Percentiles rank a stretch among this genome's conserved stretches.
phyloP scores from a whole-genome alignment of 2,888 invertebrate genomes.

The Perizoma affinitatum region DNA sequence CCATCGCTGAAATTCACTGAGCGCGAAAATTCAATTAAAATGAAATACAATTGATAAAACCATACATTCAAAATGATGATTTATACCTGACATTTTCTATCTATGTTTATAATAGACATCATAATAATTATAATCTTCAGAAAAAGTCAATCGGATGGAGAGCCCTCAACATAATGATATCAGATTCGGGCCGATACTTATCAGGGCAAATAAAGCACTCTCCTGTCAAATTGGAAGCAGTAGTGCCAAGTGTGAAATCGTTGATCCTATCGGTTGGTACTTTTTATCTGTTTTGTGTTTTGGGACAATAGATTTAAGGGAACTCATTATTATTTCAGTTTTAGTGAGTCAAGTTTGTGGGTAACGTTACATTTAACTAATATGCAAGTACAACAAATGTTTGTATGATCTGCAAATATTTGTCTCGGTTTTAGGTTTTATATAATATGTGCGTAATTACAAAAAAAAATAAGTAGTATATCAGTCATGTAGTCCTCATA shows the following conservation, averaged over 20 bases:
- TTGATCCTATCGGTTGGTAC: slow-evolving; percentile 64
- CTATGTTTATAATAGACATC: slow-evolving; percentile 23
- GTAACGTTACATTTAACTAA: too few relatives aligned
- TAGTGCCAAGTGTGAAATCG: slow-evolving; percentile 75
- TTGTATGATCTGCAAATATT: too few relatives aligned
- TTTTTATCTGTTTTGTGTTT: slow-evolving; percentile 51
- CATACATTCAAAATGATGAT: background rate
- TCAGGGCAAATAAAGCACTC: slow-evolving; percentile 67
- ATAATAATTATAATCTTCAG: slow-evolving; percentile 49
- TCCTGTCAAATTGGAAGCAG: slow-evolving; percentile 59
- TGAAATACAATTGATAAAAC: too few relatives aligned
- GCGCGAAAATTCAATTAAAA: too few relatives aligned
- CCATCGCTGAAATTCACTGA: too few relatives aligned
- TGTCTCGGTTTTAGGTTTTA: too few relatives aligned
- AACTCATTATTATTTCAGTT: too few relatives aligned
- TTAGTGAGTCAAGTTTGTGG: too few relatives aligned
- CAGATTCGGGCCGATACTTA: slow-evolving; percentile 67
- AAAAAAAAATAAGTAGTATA: too few relatives aligned
- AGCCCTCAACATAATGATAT: slow-evolving; percentile 62
- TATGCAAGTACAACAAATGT: too few relatives aligned
- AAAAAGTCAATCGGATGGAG: slow-evolving; percentile 59
- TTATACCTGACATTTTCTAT: background rate
- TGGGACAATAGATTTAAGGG: slow-evolving; percentile 33
- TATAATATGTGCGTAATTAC: too few relatives aligned
- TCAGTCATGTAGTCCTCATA: too few relatives aligned